Evolutionary conservation across 2,888 invertebrate genomes (phyloP), one percentile per base, ranked within the genome.

Genomic region (Euphydryas editha): DNA sequence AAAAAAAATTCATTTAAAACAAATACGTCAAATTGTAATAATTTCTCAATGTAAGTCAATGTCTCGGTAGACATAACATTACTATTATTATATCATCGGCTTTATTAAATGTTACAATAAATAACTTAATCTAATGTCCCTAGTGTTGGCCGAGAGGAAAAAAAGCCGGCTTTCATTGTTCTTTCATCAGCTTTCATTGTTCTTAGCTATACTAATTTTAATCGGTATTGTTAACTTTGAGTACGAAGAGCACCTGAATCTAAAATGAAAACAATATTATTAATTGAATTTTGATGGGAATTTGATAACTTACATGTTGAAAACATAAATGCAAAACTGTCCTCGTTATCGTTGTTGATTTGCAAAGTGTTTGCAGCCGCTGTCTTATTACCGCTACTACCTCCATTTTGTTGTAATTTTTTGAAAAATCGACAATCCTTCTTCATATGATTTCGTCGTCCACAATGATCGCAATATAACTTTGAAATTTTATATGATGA

Each of bases 371-470:
- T 46, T n/a, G 44, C 44, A 44, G n/a, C n/a, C n/a, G 44, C 15
- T 44, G 44, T 44, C n/a, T n/a, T 13, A 44, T 15, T 44, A n/a
- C n/a, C n/a, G 44, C 44, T 44, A 44, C 44, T 44, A 17, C 44
- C 44, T 13, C 44, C 44, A 44, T 44, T 44, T 44, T 44, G 44
- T 44, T 44, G 44, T n/a, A 44, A n/a, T n/a, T n/a, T 44, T n/a
- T 44, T 44, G 44, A 44, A 15, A 44, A n/a, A 44, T 2, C 44
- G 44, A n/a, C 44, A 44, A 44, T 44, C 17, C 44, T 44, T 44
- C 44, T 44, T 44, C 44, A 44, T n/a, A 44, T 44, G 44, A 44
- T 44, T 44, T 44, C 44, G 44, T 44, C 44, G 44, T 44, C 44
- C 44, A 42, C 42, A 42, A 42, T 42, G 42, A 42, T 42, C 42